phyloP scores from a whole-genome alignment of 2,113 vertebrate species.

The Mohoua ochrocephala region DNA sequence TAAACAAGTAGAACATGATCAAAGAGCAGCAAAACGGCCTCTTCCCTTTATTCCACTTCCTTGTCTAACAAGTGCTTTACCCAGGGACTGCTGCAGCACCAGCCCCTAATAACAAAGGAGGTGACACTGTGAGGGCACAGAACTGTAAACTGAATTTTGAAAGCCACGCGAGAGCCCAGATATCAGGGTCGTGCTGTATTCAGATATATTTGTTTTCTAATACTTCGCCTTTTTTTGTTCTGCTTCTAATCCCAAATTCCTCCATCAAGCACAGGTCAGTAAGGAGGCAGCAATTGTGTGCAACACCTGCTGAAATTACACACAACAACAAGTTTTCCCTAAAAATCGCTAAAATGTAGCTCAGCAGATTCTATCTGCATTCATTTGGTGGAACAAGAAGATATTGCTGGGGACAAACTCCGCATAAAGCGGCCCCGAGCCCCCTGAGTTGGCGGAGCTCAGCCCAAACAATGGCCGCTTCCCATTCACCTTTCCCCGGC shows the following conservation, averaged over 20 bases:
- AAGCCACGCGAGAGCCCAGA: background rate
- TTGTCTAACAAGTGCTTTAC: constrained; percentile 64
- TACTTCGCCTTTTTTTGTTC: constrained; percentile 32
- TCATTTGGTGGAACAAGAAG: constrained; percentile 72
- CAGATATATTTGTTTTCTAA: constrained; percentile 31
- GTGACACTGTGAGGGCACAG: constrained; percentile 37
- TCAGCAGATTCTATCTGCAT: constrained; percentile 71
- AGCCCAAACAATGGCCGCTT: constrained; percentile 79
- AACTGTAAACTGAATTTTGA: constrained; percentile 56
- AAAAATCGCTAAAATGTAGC: constrained; percentile 45
- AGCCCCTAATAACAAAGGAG: constrained; percentile 67
- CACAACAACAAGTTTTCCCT: constrained; percentile 22
- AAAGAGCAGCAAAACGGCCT: constrained; percentile 24
- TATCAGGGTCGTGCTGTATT: background rate
- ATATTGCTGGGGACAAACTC: constrained; percentile 68
- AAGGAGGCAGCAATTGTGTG: constrained; percentile 14
- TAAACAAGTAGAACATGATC: background rate
- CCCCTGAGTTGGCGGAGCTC: constrained; percentile 72
- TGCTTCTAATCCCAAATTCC: constrained; percentile 51
- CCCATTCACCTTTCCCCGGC: constrained; percentile 76
- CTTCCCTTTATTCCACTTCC: constrained; percentile 53
- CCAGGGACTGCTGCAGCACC: constrained; percentile 16
- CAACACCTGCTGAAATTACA: constrained; percentile 68
- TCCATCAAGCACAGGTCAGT: constrained; percentile 43
- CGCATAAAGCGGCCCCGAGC: constrained; percentile 62